phyloP scores from a whole-genome alignment of 2,888 invertebrate species.

The Sarcophaga carnaria region DNA sequence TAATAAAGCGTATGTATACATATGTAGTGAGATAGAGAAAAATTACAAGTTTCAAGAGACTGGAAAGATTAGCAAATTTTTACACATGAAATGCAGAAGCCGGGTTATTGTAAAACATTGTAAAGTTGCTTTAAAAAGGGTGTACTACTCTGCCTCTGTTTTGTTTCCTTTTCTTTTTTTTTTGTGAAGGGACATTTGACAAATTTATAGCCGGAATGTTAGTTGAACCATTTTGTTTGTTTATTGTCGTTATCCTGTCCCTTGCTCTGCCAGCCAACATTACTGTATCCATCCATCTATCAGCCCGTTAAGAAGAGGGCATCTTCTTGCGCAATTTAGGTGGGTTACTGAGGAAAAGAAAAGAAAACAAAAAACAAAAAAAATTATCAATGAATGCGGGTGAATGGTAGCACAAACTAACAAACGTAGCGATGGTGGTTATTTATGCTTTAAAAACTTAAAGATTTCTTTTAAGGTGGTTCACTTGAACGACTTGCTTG shows the following conservation, averaged over 20 bases:
- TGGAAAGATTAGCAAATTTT: not conserved
- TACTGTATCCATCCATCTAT: conserved; percentile 2
- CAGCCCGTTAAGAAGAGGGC: not conserved
- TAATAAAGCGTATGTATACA: too few species aligned
- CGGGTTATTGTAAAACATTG: not conserved
- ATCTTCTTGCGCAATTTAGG: conserved; percentile 42
- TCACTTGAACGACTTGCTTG: conserved; percentile 40
- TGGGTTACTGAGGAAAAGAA: conserved; percentile 56
- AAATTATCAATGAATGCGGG: conserved; percentile 60
- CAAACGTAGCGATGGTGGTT: conserved; percentile 24
- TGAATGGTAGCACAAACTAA: conserved; percentile 8
- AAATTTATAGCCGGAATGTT: conserved; percentile 34
- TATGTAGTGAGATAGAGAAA: too few species aligned
- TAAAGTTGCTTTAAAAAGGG: not conserved
- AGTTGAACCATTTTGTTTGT: conserved; percentile 57
- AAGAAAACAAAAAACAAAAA: not conserved
- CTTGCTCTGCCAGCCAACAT: not conserved
- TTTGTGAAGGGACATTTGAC: conserved; percentile 6
- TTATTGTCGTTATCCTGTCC: conserved; percentile 6
- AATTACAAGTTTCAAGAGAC: too few species aligned
- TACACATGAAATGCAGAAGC: not conserved
- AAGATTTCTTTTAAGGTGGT: conserved; percentile 63
- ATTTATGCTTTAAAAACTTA: conserved; percentile 48
- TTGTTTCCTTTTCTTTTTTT: not conserved
- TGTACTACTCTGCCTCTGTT: not conserved